phyloP scores from a whole-genome alignment of 2,797 vertebrate genomes.

The Sandelia bainsii region DNA sequence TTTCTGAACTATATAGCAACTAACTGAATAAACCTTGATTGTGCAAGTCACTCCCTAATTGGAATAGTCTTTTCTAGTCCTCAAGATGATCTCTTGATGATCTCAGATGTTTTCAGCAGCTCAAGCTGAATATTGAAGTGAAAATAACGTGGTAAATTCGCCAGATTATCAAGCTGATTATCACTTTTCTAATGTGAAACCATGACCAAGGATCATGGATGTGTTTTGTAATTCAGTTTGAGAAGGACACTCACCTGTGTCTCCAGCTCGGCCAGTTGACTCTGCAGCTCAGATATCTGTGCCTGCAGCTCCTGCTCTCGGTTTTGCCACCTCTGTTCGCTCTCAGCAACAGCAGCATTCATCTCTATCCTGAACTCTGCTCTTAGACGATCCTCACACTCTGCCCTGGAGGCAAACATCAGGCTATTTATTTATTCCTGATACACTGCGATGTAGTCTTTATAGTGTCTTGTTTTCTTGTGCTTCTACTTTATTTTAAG shows the following conservation, averaged over 20 bases:
- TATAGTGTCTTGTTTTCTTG: not conserved
- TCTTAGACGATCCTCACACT: conserved; percentile 85
- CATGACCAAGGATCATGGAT: not conserved
- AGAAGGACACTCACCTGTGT: conserved; percentile 63
- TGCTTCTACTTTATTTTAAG: not conserved
- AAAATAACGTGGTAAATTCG: not conserved
- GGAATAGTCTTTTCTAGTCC: not conserved
- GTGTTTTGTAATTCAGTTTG: not conserved
- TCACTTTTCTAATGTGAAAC: not conserved
- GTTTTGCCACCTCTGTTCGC: conserved; percentile 85
- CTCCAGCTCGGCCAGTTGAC: conserved; percentile 60
- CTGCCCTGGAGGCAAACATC: conserved; percentile 74
- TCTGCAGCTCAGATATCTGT: conserved; percentile 79
- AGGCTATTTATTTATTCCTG: conserved; percentile 27
- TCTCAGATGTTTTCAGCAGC: not conserved
- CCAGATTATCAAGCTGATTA: not conserved
- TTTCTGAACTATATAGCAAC: not conserved
- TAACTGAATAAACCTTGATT: not conserved
- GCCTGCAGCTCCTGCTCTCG: conserved; percentile 84
- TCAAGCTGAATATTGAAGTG: not conserved
- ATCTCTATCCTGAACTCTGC: conserved; percentile 84
- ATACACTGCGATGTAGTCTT: not conserved
- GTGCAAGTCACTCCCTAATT: not conserved
- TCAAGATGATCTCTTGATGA: not conserved
- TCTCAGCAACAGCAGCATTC: conserved; percentile 76